Base-by-base conservation (phyloP, 2,797 vertebrate species). In the Poecile montanus region DNA sequence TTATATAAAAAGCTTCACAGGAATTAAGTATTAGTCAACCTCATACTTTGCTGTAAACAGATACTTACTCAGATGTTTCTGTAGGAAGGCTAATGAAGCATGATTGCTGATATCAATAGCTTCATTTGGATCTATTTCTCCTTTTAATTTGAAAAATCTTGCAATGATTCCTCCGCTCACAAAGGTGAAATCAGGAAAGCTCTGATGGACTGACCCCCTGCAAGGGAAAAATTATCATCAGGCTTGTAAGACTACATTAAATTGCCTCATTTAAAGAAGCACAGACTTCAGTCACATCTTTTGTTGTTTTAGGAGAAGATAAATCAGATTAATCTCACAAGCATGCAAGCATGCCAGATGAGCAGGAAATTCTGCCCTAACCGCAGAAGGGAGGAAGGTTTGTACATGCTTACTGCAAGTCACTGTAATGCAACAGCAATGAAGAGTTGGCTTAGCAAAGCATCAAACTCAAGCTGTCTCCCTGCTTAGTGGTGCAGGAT, bases 171-270 rank as follows among this genome's bases (percentile, higher is more conserved):
- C 98, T 23, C 98, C 97, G 0, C 98, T 98, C 66, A 98, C 97
- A 97, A 99, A 99, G 71, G 99, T 99, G 91, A 99, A 99, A 97
- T 99, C 99, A 32, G 98, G 98, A 97, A 99, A 99, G 93, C 99
- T 99, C 97, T 99, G 99, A 96, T 99, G 99, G 40, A 99, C 99
- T 5, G 99, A 97, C 5, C 99, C 99, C 96, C 99, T 99, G 95
- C 42, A 88, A 96, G 95, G 0, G 20, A 95, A 78, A 89, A 57
- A n/a, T 26, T 3, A 75, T 42, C n/a, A 85, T 27, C 22, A 78
- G 44, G 29, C 21, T 62, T 21, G 0, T 30, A 86, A 57, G 48
- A 89, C 42, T 11, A 1, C 19, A n/a, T 48, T 54, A 29, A 54
- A 61, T 13, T 54, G 21, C 23, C 29, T 19, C 22, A 68, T 63